A percentile compares a stretch with the other conserved stretches of the same genome.
Evolutionary conservation across 2,797 vertebrate genomes (phyloP).

Genomic region (Euphonia xanthogaster): DNA sequence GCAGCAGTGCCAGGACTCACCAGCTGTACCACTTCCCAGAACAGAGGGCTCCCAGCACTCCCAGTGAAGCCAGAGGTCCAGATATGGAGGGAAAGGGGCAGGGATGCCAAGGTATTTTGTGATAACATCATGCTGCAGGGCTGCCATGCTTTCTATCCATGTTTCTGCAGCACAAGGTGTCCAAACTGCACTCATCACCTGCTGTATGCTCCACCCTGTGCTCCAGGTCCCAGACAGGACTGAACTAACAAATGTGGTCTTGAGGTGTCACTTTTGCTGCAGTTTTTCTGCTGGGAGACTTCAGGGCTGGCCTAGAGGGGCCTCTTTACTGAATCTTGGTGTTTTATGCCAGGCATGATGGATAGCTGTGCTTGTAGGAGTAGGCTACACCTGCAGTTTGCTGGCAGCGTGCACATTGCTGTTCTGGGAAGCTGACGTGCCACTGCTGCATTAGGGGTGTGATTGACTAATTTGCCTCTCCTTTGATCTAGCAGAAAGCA

Average conservation of each 20-base stretch:
- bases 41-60: background rate
- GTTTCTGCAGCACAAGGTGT: background rate
- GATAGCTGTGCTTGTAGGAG: background rate
- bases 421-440: background rate
- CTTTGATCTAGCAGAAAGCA: background rate
- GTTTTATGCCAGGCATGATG: background rate
- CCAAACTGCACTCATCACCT: rapidly evolving
- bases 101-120: rapidly evolving
- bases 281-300: background rate
- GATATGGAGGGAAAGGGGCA: background rate
- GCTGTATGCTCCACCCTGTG: background rate
- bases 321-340: background rate
- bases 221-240: background rate
- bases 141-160: rapidly evolving
- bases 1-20: rapidly evolving
- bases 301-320: background rate
- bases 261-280: background rate
- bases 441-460: background rate
- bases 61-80: background rate
- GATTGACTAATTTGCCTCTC: conserved; percentile 13
- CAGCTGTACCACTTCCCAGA: background rate
- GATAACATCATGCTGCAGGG: rapidly evolving
- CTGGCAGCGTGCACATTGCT: background rate
- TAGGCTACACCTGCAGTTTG: background rate
- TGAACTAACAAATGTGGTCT: background rate